A percentile compares a stretch with the other conserved stretches of the same genome.
Evolutionary conservation across 2,888 invertebrate species (phyloP).

Genomic region (Argyresthia albistria): DNA sequence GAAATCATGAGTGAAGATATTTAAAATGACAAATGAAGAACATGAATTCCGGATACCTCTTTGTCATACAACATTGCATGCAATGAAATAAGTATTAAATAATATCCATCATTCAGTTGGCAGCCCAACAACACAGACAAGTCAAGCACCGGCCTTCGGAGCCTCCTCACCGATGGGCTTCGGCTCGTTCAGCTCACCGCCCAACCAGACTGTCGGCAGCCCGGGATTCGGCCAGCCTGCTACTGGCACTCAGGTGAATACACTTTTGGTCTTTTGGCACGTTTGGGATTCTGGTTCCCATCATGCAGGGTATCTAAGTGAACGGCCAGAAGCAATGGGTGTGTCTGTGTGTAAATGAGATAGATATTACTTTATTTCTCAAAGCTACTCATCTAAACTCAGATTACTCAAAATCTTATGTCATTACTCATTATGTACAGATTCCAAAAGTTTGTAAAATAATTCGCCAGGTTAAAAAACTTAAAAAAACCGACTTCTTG

Average conservation of each 20-base stretch:
- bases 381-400: no score
- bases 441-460: no score
- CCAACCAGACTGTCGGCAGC: conserved; percentile 56
- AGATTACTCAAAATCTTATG: no score
- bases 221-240: conserved; percentile 45
- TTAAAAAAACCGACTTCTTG: no score
- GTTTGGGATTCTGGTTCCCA: no score
- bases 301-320: no score
- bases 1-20: background rate
- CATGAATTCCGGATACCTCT: background rate
- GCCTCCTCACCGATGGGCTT: conserved; percentile 36
- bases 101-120: conserved; percentile 25
- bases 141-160: conserved; percentile 33
- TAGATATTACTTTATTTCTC: no score
- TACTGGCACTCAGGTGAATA: conserved; percentile 20
- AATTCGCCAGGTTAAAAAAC: no score
- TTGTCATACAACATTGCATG: background rate
- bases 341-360: no score
- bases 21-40: background rate
- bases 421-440: no score
- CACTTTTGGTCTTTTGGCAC: no score
- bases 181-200: conserved; percentile 39
- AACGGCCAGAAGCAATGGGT: no score
- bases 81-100: background rate
- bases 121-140: conserved; percentile 25